Percentiles rank a stretch among this genome's conserved stretches.
phyloP scores from a whole-genome alignment of 2,797 vertebrate genomes.

The Meda fulgida region DNA sequence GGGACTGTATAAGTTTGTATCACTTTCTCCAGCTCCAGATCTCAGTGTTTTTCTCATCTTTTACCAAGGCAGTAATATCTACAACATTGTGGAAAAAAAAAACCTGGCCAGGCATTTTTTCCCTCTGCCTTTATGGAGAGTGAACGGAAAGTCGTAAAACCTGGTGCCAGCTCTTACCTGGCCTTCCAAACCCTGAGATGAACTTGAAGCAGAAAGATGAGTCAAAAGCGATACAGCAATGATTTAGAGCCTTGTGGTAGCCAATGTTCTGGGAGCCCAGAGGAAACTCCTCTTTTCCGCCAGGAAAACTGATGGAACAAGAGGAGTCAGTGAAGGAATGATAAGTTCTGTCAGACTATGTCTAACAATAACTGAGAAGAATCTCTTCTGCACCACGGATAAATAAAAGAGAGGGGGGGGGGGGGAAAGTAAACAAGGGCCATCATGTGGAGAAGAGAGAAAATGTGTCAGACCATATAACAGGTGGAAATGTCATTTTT shows the following conservation, averaged over 20 bases:
- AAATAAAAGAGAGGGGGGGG: conserved; percentile 7
- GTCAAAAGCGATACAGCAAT: conserved; percentile 25
- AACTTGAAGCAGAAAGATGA: conserved; percentile 42
- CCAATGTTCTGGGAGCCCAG: conserved; percentile 21
- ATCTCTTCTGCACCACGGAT: conserved; percentile 21
- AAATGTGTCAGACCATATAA: not conserved
- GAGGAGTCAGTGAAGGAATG: conserved; percentile 40
- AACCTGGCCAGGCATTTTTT: conserved; percentile 43
- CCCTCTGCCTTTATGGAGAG: conserved; percentile 37
- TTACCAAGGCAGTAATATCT: conserved; percentile 26
- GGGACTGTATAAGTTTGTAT: not conserved
- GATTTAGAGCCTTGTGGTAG: conserved; percentile 39
- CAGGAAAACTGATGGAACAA: conserved; percentile 53
- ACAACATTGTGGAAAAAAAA: conserved; percentile 36
- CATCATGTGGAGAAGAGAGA: conserved; percentile 30
- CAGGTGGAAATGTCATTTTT: not conserved
- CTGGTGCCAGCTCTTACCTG: conserved; percentile 43
- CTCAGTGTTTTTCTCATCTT: conserved; percentile 33
- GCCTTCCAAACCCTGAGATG: conserved; percentile 25
- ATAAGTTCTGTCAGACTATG: conserved; percentile 26
- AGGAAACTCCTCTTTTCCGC: conserved; percentile 46
- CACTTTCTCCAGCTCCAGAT: conserved; percentile 17
- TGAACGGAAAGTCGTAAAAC: conserved; percentile 45
- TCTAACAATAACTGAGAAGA: conserved; percentile 42
- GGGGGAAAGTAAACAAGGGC: conserved; percentile 26